A percentile compares a stretch with the other conserved stretches of the same genome.
Evolutionary conservation across 2,888 invertebrate species (phyloP).

Genomic region (Copidosoma aretas): DNA sequence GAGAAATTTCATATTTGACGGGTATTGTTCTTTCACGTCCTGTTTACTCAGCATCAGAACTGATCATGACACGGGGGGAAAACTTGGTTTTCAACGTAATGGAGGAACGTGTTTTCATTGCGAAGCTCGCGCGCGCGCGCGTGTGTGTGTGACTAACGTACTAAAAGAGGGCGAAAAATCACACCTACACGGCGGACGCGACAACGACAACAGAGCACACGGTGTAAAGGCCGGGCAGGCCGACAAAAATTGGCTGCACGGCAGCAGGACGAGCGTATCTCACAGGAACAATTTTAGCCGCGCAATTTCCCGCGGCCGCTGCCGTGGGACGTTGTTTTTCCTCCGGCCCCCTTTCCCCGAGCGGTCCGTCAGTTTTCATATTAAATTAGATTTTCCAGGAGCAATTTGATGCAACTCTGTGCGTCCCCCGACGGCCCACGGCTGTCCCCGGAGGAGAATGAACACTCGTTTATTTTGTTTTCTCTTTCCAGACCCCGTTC

Average conservation of each 20-base stretch:
- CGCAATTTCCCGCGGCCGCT: conserved; percentile 21
- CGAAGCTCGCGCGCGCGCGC: background rate
- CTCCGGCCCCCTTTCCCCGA: too few relatives aligned
- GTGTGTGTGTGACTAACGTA: background rate
- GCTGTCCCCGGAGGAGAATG: conserved; percentile 3
- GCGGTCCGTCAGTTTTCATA: conserved; percentile 19
- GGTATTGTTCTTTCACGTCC: too few relatives aligned
- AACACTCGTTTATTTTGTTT: conserved; percentile 17
- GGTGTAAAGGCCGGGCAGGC: background rate
- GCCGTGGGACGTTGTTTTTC: conserved; percentile 11
- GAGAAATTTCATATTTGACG: too few relatives aligned
- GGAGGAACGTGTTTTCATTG: conserved; percentile 19
- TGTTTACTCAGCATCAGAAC: too few relatives aligned
- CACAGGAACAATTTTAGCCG: conserved; percentile 31
- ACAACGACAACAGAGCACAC: background rate
- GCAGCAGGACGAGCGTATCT: conserved; percentile 21
- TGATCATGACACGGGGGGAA: too few relatives aligned
- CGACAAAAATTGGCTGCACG: background rate
- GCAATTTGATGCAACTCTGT: conserved; percentile 29
- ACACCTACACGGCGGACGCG: conserved; percentile 2
- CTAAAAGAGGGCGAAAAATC: conserved; percentile 15
- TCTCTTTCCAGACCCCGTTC: background rate
- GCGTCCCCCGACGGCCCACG: background rate
- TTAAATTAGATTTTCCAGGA: conserved; percentile 33
- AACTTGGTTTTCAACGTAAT: too few relatives aligned